Evolutionary conservation across 2,888 invertebrate species (phyloP).

Genomic region (Meganola albula): DNA sequence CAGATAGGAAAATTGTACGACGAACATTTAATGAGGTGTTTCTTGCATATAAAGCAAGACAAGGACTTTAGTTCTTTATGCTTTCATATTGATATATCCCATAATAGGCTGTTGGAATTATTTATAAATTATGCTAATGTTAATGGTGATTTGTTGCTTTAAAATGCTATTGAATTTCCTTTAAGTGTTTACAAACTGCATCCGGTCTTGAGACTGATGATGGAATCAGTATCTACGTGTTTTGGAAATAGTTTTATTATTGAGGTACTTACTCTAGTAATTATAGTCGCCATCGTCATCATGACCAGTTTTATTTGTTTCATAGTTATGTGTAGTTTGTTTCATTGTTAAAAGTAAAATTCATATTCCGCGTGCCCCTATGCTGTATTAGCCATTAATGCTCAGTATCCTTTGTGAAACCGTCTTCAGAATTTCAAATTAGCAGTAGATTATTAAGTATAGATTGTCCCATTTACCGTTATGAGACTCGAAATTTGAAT

Average conservation of each 20-base stretch:
- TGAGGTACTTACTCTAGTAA: no score
- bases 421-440: slow-evolving; percentile 36
- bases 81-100: slow-evolving; percentile 41
- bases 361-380: slow-evolving; percentile 2
- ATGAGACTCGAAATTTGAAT: slow-evolving; percentile 41
- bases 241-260: slow-evolving; percentile 4
- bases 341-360: neutral
- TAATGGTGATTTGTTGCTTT: slow-evolving; percentile 51
- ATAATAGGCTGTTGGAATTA: slow-evolving; percentile 35
- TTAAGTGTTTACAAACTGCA: slow-evolving; percentile 41
- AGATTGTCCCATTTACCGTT: slow-evolving; percentile 43
- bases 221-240: slow-evolving; percentile 46
- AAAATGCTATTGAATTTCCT: slow-evolving; percentile 38
- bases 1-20: slow-evolving; percentile 50
- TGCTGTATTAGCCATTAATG: slow-evolving; percentile 15
- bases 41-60: slow-evolving; percentile 48
- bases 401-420: slow-evolving; percentile 21
- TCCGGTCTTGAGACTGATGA: slow-evolving; percentile 52
- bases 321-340: neutral
- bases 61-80: slow-evolving; percentile 31
- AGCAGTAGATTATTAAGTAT: slow-evolving; percentile 37
- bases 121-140: slow-evolving; percentile 49
- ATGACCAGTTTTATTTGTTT: neutral
- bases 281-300: no score
- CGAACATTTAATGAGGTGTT: slow-evolving; percentile 60